These are phyloP conservation scores for Hippolais icterina DNA, from an alignment of 2,113 vertebrate genomes.

Conservation along the genomic window DNA sequence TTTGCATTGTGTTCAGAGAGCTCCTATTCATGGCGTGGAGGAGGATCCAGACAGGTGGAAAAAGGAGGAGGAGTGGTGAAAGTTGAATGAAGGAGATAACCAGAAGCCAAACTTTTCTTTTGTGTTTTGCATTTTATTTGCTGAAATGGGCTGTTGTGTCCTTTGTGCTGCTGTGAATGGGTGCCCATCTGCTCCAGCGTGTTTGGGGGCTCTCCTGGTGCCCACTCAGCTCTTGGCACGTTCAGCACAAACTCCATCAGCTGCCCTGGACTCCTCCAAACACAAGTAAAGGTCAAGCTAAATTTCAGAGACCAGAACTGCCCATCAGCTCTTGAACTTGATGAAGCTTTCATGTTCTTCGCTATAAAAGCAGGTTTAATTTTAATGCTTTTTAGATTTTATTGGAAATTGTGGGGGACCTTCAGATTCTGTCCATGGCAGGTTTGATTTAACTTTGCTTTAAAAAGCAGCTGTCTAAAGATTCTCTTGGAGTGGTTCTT, in stretches of 20 bases:
- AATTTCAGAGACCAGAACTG: neutral
- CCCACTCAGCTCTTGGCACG: neutral
- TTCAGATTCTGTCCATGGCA: neutral
- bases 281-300: slow-evolving; percentile 6
- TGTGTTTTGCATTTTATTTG: neutral
- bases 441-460: neutral
- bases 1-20: slow-evolving; percentile 5
- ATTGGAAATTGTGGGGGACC: neutral
- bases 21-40: neutral
- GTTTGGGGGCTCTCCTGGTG: slow-evolving; percentile 16
- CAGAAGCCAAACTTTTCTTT: slow-evolving; percentile 30
- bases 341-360: neutral
- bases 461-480: neutral
- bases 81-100: slow-evolving; percentile 25
- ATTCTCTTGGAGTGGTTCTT: neutral
- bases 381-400: neutral
- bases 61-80: neutral
- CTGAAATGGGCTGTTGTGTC: neutral
- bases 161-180: slow-evolving; percentile 70
- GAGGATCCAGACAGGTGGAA: slow-evolving; percentile 58
- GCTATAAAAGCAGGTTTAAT: neutral
- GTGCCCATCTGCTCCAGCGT: slow-evolving; percentile 69
- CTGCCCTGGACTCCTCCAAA: slow-evolving; percentile 8
- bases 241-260: neutral
- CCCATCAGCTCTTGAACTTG: neutral